These are phyloP conservation scores for Drosophila cyrtoloma DNA, from an alignment of 2,888 invertebrate genomes.

Conservation along the genomic window DNA sequence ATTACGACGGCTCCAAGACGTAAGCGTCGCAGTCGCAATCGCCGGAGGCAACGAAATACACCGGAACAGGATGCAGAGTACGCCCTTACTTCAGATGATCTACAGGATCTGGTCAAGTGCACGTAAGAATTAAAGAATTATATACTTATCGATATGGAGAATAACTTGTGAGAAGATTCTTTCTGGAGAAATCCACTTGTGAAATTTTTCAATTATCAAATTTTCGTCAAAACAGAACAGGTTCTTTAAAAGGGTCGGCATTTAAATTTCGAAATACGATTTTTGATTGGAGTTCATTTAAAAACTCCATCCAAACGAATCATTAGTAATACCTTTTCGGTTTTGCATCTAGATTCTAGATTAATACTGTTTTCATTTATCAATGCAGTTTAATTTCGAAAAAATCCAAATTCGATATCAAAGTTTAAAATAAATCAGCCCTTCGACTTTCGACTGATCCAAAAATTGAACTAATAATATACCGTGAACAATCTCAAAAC, in stretches of 20 bases:
- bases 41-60: slow-evolving; percentile 19
- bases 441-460: not conserved
- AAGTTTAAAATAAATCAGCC: not conserved
- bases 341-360: not conserved
- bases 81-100: slow-evolving; percentile 75
- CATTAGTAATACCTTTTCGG: not conserved
- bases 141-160: not conserved
- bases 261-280: not conserved
- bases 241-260: no score
- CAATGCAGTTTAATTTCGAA: no score
- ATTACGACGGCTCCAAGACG: slow-evolving; percentile 11
- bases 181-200: not conserved
- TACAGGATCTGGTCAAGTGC: slow-evolving; percentile 83
- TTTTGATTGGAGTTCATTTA: not conserved
- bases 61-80: slow-evolving; percentile 68
- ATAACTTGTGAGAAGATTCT: not conserved
- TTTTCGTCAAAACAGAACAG: no score
- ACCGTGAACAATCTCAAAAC: not conserved
- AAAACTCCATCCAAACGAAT: not conserved
- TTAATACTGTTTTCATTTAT: not conserved
- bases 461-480: no score
- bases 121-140: slow-evolving; percentile 71
- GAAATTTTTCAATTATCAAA: not conserved
- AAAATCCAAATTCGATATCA: not conserved
- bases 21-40: slow-evolving; percentile 36